phyloP scores from a whole-genome alignment of 2,888 invertebrate genomes.

The Thysanoteuthis rhombus region DNA sequence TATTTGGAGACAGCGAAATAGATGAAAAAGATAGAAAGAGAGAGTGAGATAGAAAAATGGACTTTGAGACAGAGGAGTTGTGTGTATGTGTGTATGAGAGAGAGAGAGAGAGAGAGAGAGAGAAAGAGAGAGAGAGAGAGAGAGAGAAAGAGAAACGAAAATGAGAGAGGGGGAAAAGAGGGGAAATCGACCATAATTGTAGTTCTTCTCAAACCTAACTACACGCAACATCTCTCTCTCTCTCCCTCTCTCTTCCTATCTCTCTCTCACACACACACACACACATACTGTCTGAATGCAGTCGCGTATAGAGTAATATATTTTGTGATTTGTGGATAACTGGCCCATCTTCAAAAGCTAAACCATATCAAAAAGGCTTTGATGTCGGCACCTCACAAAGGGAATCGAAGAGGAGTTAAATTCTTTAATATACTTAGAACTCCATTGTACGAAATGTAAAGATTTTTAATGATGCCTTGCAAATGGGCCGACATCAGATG shows the following conservation, averaged over 20 bases:
- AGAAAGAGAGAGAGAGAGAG: too few relatives aligned
- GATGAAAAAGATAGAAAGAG: too few relatives aligned
- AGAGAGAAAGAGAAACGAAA: not conserved
- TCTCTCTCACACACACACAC: not conserved
- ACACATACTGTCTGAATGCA: not conserved
- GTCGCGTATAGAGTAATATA: not conserved
- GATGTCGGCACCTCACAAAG: not conserved
- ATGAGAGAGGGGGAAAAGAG: not conserved
- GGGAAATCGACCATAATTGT: not conserved
- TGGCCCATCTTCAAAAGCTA: not conserved
- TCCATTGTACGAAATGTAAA: not conserved
- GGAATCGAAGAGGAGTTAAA: not conserved
- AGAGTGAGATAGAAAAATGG: too few relatives aligned
- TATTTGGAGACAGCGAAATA: too few relatives aligned
- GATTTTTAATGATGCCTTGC: not conserved
- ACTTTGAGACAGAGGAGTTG: too few relatives aligned
- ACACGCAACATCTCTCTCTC: not conserved
- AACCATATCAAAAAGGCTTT: not conserved
- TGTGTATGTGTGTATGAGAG: too few relatives aligned
- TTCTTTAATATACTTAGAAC: not conserved
- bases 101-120: not conserved
- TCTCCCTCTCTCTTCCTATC: too few relatives aligned
- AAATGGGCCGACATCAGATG: not conserved
- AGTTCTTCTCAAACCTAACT: not conserved
- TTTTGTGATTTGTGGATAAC: not conserved